These are phyloP conservation scores for Hydractinia echinata DNA, from an alignment of 30 jellyfish, hydroid and myxozoan genomes.

Conservation along the genomic window DNA sequence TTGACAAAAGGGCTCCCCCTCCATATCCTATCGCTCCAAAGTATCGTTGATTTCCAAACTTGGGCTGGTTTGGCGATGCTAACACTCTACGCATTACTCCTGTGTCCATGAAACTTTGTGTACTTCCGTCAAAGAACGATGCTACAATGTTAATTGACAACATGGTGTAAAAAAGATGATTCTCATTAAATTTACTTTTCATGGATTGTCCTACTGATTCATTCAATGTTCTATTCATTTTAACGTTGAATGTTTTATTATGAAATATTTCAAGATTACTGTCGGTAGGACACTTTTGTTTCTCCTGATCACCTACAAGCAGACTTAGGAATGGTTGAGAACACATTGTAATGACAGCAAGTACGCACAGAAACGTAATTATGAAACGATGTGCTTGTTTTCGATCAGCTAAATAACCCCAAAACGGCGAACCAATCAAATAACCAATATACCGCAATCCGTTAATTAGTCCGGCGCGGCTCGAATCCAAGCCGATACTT, in stretches of 20 bases:
- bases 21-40: conserved; percentile 85
- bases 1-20: conserved; percentile 49
- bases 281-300: too few species aligned
- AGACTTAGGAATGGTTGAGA: conserved; percentile 46
- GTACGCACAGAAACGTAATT: conserved; percentile 29
- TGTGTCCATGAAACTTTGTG: conserved; percentile 45
- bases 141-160: conserved; percentile 39
- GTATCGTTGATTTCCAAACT: conserved; percentile 54
- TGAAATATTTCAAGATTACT: too few species aligned
- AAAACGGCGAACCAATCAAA: conserved; percentile 54
- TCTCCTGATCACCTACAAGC: not conserved
- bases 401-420: conserved; percentile 75
- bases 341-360: conserved; percentile 41
- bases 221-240: too few species aligned
- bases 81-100: conserved; percentile 34
- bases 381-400: conserved; percentile 44
- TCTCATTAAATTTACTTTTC: too few species aligned
- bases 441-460: conserved; percentile 62
- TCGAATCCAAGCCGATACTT: conserved; percentile 62
- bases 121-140: conserved; percentile 63
- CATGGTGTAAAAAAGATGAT: conserved; percentile 30
- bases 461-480: conserved; percentile 55
- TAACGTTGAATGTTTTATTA: too few species aligned
- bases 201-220: too few species aligned
- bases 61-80: not conserved